These are phyloP conservation scores for Platycercus adscitus DNA, from an alignment of 2,113 vertebrate species.

Conservation along the genomic window DNA sequence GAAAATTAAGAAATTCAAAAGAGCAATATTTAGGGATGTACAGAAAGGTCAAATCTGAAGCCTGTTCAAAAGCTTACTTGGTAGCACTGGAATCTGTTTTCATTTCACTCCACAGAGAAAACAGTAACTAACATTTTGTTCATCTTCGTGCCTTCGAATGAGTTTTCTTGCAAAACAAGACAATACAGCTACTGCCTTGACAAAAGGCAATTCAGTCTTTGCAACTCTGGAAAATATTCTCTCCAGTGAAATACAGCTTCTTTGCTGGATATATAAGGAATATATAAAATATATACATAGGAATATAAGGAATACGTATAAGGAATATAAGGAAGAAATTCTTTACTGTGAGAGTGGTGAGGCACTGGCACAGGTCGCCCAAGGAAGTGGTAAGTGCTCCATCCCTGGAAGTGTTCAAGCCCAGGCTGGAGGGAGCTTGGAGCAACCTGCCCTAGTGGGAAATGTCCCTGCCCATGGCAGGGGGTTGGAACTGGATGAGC, in stretches of 20 bases:
- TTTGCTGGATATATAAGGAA: not conserved
- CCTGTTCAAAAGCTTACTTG: not conserved
- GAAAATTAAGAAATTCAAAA: not conserved
- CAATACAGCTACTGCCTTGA: not conserved
- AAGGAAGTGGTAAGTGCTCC: not conserved
- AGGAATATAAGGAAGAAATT: not conserved
- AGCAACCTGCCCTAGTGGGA: not conserved
- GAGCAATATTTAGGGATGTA: not conserved
- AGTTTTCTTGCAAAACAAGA: not conserved
- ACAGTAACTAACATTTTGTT: not conserved
- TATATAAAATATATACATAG: too few species aligned
- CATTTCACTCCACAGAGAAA: not conserved
- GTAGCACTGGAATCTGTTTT: not conserved
- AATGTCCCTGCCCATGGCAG: not conserved
- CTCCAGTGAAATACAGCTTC: not conserved
- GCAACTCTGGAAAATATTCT: not conserved
- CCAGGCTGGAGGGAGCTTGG: not conserved
- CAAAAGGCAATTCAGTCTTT: not conserved
- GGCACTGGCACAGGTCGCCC: not conserved
- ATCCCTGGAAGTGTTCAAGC: not conserved
- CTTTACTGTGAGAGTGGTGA: not conserved
- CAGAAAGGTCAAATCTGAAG: not conserved
- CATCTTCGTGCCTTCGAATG: not conserved
- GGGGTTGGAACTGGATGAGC: not conserved
- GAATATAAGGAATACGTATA: too few species aligned